These are phyloP conservation scores for Tenthredo mesomela DNA, from an alignment of 2,888 invertebrate genomes.

Conservation along the genomic window DNA sequence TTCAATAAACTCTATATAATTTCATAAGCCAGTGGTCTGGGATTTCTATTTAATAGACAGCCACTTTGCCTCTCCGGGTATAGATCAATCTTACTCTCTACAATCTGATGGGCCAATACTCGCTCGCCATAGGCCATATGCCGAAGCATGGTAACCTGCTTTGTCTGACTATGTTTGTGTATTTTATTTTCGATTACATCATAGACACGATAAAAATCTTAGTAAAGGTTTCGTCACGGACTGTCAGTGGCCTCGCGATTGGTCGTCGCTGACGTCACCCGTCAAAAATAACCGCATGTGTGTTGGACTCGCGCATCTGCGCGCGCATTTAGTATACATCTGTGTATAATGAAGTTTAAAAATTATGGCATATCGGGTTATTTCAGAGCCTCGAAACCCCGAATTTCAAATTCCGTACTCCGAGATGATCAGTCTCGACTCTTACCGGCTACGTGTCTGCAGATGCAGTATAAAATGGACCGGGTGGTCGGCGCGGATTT, in stretches of 20 bases:
- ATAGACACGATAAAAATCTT: conserved; percentile 17
- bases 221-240: conserved; percentile 62
- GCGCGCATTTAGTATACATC: background rate
- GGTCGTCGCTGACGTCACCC: conserved; percentile 67
- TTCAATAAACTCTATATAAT: background rate
- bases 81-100: conserved; percentile 2
- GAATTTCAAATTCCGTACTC: background rate
- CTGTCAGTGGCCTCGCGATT: conserved; percentile 66
- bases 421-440: background rate
- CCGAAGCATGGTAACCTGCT: background rate
- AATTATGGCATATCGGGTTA: too few species aligned
- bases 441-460: background rate
- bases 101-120: conserved; percentile 6
- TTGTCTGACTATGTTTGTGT: background rate
- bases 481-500: background rate
- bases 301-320: conserved; percentile 10
- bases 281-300: conserved; percentile 66
- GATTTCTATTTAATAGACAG: background rate
- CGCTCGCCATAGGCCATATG: background rate
- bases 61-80: background rate
- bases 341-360: background rate
- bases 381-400: too few species aligned
- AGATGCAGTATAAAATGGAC: background rate
- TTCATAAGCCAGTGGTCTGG: background rate
- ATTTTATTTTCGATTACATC: conserved; percentile 44